phyloP scores from a whole-genome alignment of 2,888 invertebrate species.

The Muschampia plurimacula region DNA sequence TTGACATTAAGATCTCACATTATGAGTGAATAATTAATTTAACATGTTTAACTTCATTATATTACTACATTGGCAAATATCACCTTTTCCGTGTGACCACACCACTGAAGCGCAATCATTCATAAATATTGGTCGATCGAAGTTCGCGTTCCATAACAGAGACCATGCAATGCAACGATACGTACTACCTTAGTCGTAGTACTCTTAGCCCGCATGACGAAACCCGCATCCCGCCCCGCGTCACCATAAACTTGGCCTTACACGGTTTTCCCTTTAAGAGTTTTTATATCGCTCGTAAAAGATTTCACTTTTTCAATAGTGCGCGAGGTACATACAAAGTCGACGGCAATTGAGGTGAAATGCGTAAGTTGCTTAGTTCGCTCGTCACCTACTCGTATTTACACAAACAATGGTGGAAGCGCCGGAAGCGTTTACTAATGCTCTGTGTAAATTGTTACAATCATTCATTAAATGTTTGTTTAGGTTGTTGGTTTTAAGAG shows the following conservation, averaged over 20 bases:
- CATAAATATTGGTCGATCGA: not conserved
- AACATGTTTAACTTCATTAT: not conserved
- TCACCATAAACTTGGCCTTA: slow-evolving; percentile 16
- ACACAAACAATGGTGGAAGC: slow-evolving; percentile 56
- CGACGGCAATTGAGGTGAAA: slow-evolving; percentile 62
- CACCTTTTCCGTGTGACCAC: not conserved
- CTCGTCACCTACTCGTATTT: slow-evolving; percentile 64
- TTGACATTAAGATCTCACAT: not conserved
- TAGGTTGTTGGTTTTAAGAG: too few species aligned
- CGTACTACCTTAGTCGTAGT: not conserved
- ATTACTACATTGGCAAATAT: not conserved
- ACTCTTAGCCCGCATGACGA: not conserved
- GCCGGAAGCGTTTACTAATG: slow-evolving; percentile 52
- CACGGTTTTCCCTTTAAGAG: slow-evolving; percentile 30
- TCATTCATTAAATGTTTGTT: not conserved
- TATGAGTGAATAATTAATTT: not conserved
- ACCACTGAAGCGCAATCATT: not conserved
- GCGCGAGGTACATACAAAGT: slow-evolving; percentile 62
- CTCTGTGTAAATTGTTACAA: not conserved
- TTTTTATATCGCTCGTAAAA: slow-evolving; percentile 36
- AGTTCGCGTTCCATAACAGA: not conserved
- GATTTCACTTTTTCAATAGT: slow-evolving; percentile 71
- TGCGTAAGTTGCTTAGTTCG: slow-evolving; percentile 49
- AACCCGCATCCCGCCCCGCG: slow-evolving; percentile 14
- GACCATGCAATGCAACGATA: not conserved